These are phyloP conservation scores for Dasyurus viverrinus DNA, from an alignment of 2,113 vertebrate species.

Conservation along the genomic window DNA sequence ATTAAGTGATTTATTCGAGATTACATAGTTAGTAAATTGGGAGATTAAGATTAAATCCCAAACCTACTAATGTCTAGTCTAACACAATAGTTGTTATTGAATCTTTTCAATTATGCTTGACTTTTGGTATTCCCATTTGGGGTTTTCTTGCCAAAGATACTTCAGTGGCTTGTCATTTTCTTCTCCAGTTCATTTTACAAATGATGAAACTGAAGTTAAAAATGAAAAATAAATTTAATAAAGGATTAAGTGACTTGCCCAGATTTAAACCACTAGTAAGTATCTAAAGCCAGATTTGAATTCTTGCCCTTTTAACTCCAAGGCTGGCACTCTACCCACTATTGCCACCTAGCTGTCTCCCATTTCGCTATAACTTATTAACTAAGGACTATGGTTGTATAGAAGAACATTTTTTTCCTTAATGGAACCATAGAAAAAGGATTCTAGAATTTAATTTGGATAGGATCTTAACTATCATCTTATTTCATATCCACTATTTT, in stretches of 20 bases:
- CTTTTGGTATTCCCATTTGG: not conserved
- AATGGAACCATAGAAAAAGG: not conserved
- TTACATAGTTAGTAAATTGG: not conserved
- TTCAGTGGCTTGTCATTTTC: not conserved
- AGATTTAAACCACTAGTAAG: not conserved
- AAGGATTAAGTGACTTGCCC: not conserved
- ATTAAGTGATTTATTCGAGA: not conserved
- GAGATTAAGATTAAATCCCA: not conserved
- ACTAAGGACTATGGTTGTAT: not conserved
- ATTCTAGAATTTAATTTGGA: not conserved
- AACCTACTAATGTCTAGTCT: not conserved
- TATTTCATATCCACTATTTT: not conserved
- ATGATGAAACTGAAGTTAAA: not conserved
- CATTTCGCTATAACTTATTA: not conserved
- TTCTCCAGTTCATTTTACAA: not conserved
- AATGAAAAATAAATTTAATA: too few relatives aligned
- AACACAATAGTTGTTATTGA: not conserved
- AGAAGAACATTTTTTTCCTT: not conserved
- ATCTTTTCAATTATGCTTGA: not conserved
- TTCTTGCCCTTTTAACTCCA: not conserved
- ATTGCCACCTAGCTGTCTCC: not conserved
- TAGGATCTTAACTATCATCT: not conserved
- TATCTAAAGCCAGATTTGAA: not conserved
- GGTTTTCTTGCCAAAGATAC: not conserved
- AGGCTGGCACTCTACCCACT: not conserved